These are phyloP conservation scores for Crocidura indochinensis DNA, from an alignment of 2,797 vertebrate species.

Conservation along the genomic window DNA sequence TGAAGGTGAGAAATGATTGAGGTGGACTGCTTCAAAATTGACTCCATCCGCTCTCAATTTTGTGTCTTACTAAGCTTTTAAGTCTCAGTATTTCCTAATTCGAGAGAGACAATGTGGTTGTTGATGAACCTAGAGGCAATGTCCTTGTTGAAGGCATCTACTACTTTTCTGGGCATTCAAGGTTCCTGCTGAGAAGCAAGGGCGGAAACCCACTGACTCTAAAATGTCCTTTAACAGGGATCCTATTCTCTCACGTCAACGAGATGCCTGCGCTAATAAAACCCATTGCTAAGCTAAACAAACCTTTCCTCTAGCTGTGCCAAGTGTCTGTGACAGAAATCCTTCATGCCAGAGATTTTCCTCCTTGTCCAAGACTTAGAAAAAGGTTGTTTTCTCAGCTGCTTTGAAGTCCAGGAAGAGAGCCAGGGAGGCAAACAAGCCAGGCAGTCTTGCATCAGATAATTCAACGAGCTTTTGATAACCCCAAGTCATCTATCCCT, in stretches of 20 bases:
- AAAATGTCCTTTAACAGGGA: constrained; percentile 79
- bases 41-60: constrained; percentile 34
- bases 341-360: constrained; percentile 87
- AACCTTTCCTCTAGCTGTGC: constrained; percentile 88
- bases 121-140: constrained; percentile 26
- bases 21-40: constrained; percentile 20
- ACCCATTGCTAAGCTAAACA: constrained; percentile 88
- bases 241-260: constrained; percentile 83
- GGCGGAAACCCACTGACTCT: constrained; percentile 69
- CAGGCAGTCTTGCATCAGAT: constrained; percentile 88
- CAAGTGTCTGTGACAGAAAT: constrained; percentile 88
- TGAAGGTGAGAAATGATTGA: constrained; percentile 27
- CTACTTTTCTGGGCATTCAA: constrained; percentile 50
- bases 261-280: constrained; percentile 86
- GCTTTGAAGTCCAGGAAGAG: constrained; percentile 89
- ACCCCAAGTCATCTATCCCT: constrained; percentile 84
- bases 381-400: constrained; percentile 91
- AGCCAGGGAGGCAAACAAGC: constrained; percentile 88
- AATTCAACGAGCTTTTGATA: constrained; percentile 87
- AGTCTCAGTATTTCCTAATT: background rate
- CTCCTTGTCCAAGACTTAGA: constrained; percentile 89
- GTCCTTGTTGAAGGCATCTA: constrained; percentile 33
- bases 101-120: constrained; percentile 48
- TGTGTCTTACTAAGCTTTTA: constrained; percentile 36
- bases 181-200: constrained; percentile 66